These are phyloP conservation scores for Galeopsomyia nigrocyanea DNA, from an alignment of 2,888 invertebrate species.

Conservation along the genomic window DNA sequence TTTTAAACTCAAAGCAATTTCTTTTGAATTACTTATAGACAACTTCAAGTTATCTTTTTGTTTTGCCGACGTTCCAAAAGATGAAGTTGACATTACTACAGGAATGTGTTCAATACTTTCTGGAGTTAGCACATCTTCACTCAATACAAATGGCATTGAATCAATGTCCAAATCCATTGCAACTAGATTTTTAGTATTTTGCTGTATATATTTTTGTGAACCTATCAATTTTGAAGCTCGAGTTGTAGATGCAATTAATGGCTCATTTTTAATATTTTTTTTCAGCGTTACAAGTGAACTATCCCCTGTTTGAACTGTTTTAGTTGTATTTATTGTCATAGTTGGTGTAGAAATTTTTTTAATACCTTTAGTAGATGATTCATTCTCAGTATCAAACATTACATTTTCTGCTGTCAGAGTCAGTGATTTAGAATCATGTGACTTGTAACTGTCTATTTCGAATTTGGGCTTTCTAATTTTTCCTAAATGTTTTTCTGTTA, in stretches of 20 bases:
- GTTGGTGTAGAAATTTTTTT: conserved; percentile 48
- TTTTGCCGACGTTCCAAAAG: conserved; percentile 51
- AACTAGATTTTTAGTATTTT: conserved; percentile 60
- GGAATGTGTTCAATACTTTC: conserved; percentile 80
- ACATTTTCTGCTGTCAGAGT: conserved; percentile 61
- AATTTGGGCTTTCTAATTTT: conserved; percentile 63
- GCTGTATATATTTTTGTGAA: conserved; percentile 60
- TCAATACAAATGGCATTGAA: conserved; percentile 82
- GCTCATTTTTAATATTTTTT: conserved; percentile 51
- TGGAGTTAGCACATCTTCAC: conserved; percentile 78
- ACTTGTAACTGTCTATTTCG: conserved; percentile 54
- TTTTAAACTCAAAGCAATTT: conserved; percentile 50
- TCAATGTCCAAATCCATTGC: conserved; percentile 77
- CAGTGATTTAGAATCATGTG: conserved; percentile 55
- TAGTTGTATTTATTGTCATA: conserved; percentile 54
- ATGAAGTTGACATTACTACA: conserved; percentile 68
- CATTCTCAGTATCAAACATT: conserved; percentile 53
- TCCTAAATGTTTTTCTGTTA: conserved; percentile 58
- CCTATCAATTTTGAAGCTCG: conserved; percentile 47
- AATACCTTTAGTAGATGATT: conserved; percentile 49
- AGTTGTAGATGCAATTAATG: conserved; percentile 46
- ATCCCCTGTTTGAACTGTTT: conserved; percentile 54
- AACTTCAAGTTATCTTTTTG: conserved; percentile 54
- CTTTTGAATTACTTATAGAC: conserved; percentile 48
- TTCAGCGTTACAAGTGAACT: conserved; percentile 18